Conservation (phyloP, 2,888 invertebrate genomes). For the Ormyrus rosae region DNA sequence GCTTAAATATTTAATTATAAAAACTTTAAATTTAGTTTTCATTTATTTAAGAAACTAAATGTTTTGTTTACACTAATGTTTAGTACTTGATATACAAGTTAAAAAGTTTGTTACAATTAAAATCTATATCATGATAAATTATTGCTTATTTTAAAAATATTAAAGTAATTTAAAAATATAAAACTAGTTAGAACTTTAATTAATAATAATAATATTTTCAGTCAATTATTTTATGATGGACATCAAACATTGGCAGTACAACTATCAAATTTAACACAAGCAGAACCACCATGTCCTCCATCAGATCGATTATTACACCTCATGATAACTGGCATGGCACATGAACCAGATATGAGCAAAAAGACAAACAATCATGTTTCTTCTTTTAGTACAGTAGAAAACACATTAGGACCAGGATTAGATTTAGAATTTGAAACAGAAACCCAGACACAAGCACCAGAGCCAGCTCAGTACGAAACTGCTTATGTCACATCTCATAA, state of each 20-base stretch:
- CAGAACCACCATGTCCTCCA: constrained; percentile 96
- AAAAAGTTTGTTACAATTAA: too few species aligned
- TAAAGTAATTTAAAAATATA: neutral
- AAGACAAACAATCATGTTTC: constrained; percentile 78
- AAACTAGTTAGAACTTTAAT: neutral
- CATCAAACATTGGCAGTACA: constrained; percentile 94
- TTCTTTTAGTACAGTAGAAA: constrained; percentile 80
- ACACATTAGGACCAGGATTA: constrained; percentile 83
- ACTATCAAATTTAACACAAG: constrained; percentile 89
- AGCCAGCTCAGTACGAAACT: constrained; percentile 98
- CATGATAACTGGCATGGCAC: constrained; percentile 89
- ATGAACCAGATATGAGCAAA: constrained; percentile 85
- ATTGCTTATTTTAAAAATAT: too few species aligned
- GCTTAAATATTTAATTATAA: too few species aligned
- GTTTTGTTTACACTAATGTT: too few species aligned
- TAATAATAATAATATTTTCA: constrained; percentile 75
- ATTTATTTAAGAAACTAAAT: too few species aligned
- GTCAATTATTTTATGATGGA: constrained; percentile 98
- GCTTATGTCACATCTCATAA: constrained; percentile 99
- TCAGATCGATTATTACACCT: constrained; percentile 94
- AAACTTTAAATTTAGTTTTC: too few species aligned
- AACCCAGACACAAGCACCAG: constrained; percentile 93
- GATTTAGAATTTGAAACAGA: constrained; percentile 99
- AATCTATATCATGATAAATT: too few species aligned
- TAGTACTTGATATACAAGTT: too few species aligned